A percentile compares a stretch with the other conserved stretches of the same genome.
Evolutionary conservation across 2,113 vertebrate species (phyloP).

Genomic region (Silurus glanis): DNA sequence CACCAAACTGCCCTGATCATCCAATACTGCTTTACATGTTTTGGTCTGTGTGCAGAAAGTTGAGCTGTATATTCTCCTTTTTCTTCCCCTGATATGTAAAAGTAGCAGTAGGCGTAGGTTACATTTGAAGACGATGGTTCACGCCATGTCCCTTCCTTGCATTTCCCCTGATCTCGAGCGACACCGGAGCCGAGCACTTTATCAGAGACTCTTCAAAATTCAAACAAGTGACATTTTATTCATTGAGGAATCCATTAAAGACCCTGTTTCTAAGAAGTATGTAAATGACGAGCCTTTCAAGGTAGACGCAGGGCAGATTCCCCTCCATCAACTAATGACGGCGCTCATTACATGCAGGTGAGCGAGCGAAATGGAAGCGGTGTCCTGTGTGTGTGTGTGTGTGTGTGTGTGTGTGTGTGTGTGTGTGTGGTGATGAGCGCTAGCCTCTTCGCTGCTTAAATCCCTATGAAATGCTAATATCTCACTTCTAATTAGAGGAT

Average conservation of each 20-base stretch:
- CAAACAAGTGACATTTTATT: conserved; percentile 94
- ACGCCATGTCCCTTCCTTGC: background rate
- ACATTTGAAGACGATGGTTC: background rate
- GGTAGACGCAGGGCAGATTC: conserved; percentile 92
- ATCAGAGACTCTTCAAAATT: conserved; percentile 88
- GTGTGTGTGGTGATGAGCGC: conserved; percentile 62
- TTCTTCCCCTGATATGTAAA: background rate
- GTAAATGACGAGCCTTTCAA: conserved; percentile 98
- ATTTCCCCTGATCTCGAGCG: background rate
- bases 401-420: too few relatives aligned
- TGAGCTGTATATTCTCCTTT: conserved; percentile 32
- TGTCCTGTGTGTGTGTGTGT: conserved; percentile 68
- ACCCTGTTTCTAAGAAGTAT: conserved; percentile 91
- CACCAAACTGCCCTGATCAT: background rate
- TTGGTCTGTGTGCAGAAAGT: conserved; percentile 39
- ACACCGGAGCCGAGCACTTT: conserved; percentile 68
- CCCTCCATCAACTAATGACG: conserved; percentile 99
- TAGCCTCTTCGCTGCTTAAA: conserved; percentile 91
- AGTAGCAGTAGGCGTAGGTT: too few relatives aligned
- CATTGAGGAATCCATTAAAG: conserved; percentile 96
- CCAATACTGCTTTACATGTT: conserved; percentile 32
- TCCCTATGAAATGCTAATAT: conserved; percentile 98
- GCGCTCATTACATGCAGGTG: conserved; percentile 97
- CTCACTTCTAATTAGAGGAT: conserved; percentile 98
- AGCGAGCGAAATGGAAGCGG: conserved; percentile 92